Conservation (phyloP, 2,888 invertebrate genomes). For the Apamea crenata region DNA sequence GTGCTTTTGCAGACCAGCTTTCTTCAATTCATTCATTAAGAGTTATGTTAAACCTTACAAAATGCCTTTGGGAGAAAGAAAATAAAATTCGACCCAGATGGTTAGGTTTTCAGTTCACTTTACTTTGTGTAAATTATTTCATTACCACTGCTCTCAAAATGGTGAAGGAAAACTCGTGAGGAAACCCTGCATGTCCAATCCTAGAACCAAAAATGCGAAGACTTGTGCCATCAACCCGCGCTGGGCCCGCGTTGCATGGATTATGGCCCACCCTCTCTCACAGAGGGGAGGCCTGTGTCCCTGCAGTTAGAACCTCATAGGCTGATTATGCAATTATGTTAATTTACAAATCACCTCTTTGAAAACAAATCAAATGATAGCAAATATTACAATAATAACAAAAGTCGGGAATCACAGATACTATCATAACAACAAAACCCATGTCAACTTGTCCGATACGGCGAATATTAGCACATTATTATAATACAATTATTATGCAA, state of each 20-base stretch:
- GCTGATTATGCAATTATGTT: not conserved
- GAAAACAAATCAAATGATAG: conserved; percentile 3
- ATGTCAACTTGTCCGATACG: conserved; percentile 52
- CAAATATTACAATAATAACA: conserved; percentile 8
- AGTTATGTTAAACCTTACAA: not conserved
- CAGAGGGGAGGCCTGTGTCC: not conserved
- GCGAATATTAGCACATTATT: conserved; percentile 58
- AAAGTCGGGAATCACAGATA: conserved; percentile 12
- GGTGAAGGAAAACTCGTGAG: not conserved
- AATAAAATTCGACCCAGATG: not conserved
- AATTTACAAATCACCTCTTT: not conserved
- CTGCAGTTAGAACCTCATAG: not conserved
- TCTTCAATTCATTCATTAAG: not conserved
- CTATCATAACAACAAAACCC: conserved; percentile 23
- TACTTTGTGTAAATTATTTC: not conserved
- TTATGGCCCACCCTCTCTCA: not conserved
- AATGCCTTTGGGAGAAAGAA: not conserved
- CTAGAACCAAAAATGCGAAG: not conserved
- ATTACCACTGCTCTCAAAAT: not conserved
- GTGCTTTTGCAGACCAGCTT: not conserved
- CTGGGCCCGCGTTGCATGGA: not conserved
- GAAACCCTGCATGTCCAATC: not conserved
- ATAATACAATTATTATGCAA: conserved; percentile 76
- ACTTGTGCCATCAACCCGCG: not conserved
- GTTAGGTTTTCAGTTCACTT: not conserved